Base-by-base conservation (phyloP, 2,888 invertebrate species). In the Lasioglossum morio region DNA sequence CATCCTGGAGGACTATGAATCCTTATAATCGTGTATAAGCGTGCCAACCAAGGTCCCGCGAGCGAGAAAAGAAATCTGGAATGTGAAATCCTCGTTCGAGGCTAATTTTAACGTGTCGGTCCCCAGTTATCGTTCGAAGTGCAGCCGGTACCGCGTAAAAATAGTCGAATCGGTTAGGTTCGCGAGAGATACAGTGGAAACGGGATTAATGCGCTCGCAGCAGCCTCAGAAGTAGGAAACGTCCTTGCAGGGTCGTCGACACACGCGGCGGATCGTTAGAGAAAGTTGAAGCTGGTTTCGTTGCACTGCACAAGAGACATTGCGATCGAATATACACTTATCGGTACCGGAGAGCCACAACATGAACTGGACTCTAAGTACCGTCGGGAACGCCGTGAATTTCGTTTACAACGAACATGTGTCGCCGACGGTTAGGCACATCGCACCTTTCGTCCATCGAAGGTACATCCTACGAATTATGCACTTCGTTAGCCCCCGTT, bases 361-460 rank as follows among this genome's bases (percentile, higher is more conserved):
- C 37, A 90, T 91, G 89, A 85, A 86, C 73, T 88, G 87, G 84
- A 78, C 80, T 10, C 63, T 89, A 83, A 88, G 69, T 69, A n/a
- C 74, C 4, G 34, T 88, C 23, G 53, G 82, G 77, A 85, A 84
- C 60, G 70, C 91, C 27, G 79, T 92, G 53, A 90, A 91, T 83
- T 90, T 92, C 70, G 83, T 93, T 66, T 92, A 93, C 85, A 87
- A 92, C 63, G 88, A 92, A 60, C 92, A 90, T 77, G 87, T 94
- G 81, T 89, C 91, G 81, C 79, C 79, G 23, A 77, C 90, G 5
- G 83, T 92, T 48, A 83, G 88, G 46, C 89, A 88, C 82, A 80
- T 92, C 40, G 37, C 91, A 78, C 94, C 94, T 53, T 93, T 93
- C 84, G 69, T 94, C n/a, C 89, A 90, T 60, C 91, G 88, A 86